phyloP scores from a whole-genome alignment of 2,797 vertebrate genomes.

The Lagothrix lagotricha region DNA sequence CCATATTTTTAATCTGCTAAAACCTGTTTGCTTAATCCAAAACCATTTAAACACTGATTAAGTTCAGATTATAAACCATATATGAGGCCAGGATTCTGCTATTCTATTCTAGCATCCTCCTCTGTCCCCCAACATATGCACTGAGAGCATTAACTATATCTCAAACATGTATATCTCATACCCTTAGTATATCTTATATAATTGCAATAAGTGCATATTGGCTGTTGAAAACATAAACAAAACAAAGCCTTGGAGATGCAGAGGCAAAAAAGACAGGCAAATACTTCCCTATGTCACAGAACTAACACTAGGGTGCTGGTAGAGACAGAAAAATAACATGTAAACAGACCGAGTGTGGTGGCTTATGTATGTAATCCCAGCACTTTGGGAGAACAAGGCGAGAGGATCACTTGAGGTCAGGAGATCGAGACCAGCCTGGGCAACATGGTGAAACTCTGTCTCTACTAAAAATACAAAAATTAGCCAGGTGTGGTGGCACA shows the following conservation, averaged over 20 bases:
- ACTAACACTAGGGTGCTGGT: background rate
- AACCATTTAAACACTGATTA: background rate
- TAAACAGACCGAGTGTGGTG: background rate
- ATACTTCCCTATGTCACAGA: background rate
- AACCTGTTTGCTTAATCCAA: background rate
- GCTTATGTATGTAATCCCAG: background rate
- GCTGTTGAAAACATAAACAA: background rate
- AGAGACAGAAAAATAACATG: background rate
- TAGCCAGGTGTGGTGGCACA: background rate
- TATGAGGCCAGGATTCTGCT: background rate
- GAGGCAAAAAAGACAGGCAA: background rate
- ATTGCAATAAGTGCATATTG: background rate
- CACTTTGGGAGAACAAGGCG: background rate
- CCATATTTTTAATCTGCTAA: background rate
- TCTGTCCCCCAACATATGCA: background rate
- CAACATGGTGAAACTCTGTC: background rate
- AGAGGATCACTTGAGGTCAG: background rate
- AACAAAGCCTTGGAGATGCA: background rate
- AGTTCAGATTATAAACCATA: background rate
- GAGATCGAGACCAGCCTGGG: background rate
- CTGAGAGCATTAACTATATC: background rate
- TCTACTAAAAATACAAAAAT: background rate
- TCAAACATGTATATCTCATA: background rate
- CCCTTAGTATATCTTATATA: background rate
- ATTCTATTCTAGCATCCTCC: background rate